Conservation (phyloP, 2,113 vertebrate genomes). For the Hippocampus zosterae region DNA sequence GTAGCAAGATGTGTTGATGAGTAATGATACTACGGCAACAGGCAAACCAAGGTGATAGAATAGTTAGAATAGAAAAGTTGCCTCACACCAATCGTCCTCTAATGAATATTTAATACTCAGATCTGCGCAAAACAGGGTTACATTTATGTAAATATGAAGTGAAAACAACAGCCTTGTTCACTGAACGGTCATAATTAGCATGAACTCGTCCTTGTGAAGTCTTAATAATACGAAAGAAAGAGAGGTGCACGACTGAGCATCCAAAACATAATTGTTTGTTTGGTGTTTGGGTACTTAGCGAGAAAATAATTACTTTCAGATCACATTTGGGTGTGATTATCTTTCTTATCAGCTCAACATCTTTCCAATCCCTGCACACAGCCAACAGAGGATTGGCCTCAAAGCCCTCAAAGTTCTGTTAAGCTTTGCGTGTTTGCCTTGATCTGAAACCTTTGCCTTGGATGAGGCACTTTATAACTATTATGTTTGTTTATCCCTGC, state of each 20-base stretch:
- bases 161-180: conserved; percentile 2
- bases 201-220: conserved; percentile 18
- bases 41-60: neutral
- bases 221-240: neutral
- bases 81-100: neutral
- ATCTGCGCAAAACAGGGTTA: conserved; percentile 8
- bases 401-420: conserved; percentile 30
- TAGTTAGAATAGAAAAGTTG: too few species aligned
- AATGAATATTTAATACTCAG: conserved; percentile 29
- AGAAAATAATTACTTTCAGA: conserved; percentile 25
- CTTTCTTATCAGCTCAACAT: conserved; percentile 25
- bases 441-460: conserved; percentile 32
- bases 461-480: conserved; percentile 32
- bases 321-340: conserved; percentile 29
- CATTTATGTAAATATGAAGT: conserved; percentile 17
- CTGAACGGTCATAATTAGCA: neutral
- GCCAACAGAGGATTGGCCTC: conserved; percentile 16
- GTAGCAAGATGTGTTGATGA: neutral
- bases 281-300: conserved; percentile 7
- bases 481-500: conserved; percentile 48
- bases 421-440: conserved; percentile 27
- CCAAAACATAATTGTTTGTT: neutral
- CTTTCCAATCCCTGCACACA: conserved; percentile 15
- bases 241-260: neutral
- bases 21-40: neutral